Percentiles rank a stretch among this genome's conserved stretches.
Conservation (phyloP, 2,113 vertebrate species). For the Chionodraco myersi region DNA sequence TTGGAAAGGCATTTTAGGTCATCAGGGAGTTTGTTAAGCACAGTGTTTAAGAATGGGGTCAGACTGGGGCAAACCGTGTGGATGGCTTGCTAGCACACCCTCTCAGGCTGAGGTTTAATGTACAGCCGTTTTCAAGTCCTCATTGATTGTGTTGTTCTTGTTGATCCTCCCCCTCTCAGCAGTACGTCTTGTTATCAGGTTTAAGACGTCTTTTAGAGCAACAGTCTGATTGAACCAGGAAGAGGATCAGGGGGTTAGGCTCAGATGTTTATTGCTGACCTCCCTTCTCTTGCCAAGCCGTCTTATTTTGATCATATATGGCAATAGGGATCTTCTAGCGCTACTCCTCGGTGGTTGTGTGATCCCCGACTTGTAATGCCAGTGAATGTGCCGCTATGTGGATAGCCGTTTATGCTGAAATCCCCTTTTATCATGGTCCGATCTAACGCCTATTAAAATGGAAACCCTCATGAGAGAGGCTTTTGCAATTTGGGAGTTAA, state of each 20-base stretch:
- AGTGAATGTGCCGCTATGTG: conserved; percentile 39
- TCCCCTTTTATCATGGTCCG: conserved; percentile 33
- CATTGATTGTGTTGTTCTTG: conserved; percentile 38
- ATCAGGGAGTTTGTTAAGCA: not conserved
- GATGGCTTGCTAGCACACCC: conserved; percentile 8
- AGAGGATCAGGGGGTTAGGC: conserved; percentile 57
- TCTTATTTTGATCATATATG: conserved; percentile 84
- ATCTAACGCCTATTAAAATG: conserved; percentile 21
- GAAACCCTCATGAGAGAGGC: not conserved
- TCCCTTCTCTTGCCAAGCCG: conserved; percentile 60
- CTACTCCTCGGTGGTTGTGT: conserved; percentile 38
- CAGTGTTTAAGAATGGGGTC: not conserved
- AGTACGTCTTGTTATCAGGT: conserved; percentile 45
- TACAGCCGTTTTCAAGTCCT: conserved; percentile 14
- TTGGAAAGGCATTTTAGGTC: conserved; percentile 16
- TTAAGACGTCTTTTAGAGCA: conserved; percentile 46
- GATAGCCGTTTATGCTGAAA: conserved; percentile 40
- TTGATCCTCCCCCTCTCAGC: conserved; percentile 14
- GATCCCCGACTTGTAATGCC: conserved; percentile 28
- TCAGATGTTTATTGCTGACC: conserved; percentile 75
- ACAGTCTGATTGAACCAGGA: conserved; percentile 63
- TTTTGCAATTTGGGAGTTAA: not conserved
- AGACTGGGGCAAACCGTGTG: conserved; percentile 4
- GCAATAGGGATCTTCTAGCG: conserved; percentile 71
- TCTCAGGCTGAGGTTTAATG: conserved; percentile 12